These are phyloP conservation scores for Baronia brevicornis DNA, from an alignment of 2,888 invertebrate species.

Conservation along the genomic window DNA sequence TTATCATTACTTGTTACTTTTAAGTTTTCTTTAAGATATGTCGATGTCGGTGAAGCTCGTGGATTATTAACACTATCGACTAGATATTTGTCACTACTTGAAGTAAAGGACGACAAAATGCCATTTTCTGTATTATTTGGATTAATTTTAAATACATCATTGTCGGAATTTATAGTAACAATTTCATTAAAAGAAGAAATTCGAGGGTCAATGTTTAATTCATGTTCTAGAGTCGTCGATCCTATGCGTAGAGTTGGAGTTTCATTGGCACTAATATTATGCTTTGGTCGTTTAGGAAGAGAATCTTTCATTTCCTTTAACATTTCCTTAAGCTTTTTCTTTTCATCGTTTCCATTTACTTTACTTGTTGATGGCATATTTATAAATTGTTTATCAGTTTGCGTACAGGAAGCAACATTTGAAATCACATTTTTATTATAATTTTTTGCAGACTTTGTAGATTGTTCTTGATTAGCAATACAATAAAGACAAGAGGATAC, in stretches of 20 bases:
- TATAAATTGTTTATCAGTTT: conserved; percentile 30
- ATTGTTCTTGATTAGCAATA: conserved; percentile 26
- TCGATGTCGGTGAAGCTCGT: no score
- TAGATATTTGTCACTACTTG: no score
- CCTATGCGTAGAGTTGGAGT: conserved; percentile 57
- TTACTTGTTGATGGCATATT: conserved; percentile 20
- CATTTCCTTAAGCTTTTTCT: conserved; percentile 80
- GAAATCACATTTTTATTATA: conserved; percentile 21
- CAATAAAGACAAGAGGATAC: conserved; percentile 45
- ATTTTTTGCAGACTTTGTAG: conserved; percentile 13
- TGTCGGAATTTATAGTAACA: conserved; percentile 5
- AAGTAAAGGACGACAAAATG: no score
- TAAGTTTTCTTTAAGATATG: no score
- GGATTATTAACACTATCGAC: conserved; percentile 20
- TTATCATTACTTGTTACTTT: no score
- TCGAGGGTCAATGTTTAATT: conserved; percentile 15
- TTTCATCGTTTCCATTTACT: conserved; percentile 48
- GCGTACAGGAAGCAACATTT: conserved; percentile 37
- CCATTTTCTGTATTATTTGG: no score
- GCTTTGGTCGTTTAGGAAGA: conserved; percentile 76
- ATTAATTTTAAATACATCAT: no score
- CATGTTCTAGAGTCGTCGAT: conserved; percentile 21
- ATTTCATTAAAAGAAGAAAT: conserved; percentile 14
- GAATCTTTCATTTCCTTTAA: conserved; percentile 87
- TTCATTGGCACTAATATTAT: conserved; percentile 36